Base-by-base conservation (phyloP, 2,113 vertebrate species). In the Corydoras sp. region DNA sequence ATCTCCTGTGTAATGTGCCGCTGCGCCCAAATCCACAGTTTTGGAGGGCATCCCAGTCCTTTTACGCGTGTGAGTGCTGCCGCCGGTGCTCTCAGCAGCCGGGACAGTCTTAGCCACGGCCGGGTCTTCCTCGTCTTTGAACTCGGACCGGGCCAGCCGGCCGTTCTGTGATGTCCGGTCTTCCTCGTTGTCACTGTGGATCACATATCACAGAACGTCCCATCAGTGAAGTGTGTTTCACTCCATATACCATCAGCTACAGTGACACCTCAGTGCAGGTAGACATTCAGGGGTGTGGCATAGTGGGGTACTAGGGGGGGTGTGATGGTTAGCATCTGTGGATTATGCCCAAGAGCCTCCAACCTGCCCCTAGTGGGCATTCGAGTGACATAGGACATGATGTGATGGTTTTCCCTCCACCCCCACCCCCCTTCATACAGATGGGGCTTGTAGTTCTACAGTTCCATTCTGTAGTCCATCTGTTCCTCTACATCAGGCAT, bases 11-110 rank as follows among this genome's bases (percentile, higher is more conserved):
- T 98, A 99, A 89, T 95, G 94, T 5, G 95, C 95, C 29, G 97
- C 97, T 15, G 97, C 97, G 24, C 97, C 96, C 72, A 98, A 89
- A 86, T 99, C 97, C 83, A 99, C 92, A 5, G 93, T 95, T 90
- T 97, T 99, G 67, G 89, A 92, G 58, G 91, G 87, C 11, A 92
- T 89, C 62, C 91, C 94, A 51, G 91, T 90, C 74, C 97, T 93
- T 83, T 95, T 98, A 81, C 93, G 92, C n/a, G 92, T 92, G 58
- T 92, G 92, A 62, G 91, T 95, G 68, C 85, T 85, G 2, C 56
- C 55, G 54, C 69, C 85, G 61, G 92, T 92, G 18, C 18, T 1
- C 86, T 98, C 95, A 35, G 94, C 92, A 49, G 93, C 92, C 75
- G 94, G 93, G 81, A 93, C 90, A 74, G 92, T 94, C 89, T 97